Conservation (phyloP, 2,113 vertebrate genomes). For the Gambusia holbrooki region DNA sequence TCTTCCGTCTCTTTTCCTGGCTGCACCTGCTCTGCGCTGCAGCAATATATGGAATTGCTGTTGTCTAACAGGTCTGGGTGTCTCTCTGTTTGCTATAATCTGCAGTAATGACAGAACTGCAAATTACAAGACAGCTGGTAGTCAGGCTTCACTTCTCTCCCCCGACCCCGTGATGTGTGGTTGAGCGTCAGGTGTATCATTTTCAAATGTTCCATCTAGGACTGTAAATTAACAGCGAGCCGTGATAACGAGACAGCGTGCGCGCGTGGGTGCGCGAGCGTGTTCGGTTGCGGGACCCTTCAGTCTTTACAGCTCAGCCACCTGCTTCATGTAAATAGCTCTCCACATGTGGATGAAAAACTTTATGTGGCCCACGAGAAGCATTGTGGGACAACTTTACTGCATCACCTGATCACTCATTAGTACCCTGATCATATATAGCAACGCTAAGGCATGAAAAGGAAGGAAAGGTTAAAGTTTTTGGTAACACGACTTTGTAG, state of each 20-base stretch:
- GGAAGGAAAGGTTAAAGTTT: background rate
- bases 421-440: constrained; percentile 25
- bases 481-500: background rate
- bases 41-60: constrained; percentile 23
- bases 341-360: constrained; percentile 58
- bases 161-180: constrained; percentile 34
- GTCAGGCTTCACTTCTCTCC: constrained; percentile 24
- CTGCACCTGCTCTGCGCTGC: constrained; percentile 44
- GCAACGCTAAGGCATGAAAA: constrained; percentile 16
- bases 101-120: constrained; percentile 47
- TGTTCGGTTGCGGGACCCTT: constrained; percentile 33
- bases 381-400: constrained; percentile 39
- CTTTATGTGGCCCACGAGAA: constrained; percentile 57
- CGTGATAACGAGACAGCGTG: constrained; percentile 45
- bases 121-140: constrained; percentile 62
- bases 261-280: background rate
- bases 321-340: constrained; percentile 65
- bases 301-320: constrained; percentile 48
- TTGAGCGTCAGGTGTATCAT: constrained; percentile 52
- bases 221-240: constrained; percentile 52
- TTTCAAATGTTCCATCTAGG: constrained; percentile 61
- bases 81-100: constrained; percentile 49
- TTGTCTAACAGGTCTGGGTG: constrained; percentile 22
- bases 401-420: constrained; percentile 44
- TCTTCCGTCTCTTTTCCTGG: constrained; percentile 29